Evolutionary conservation across 2,797 vertebrate genomes (phyloP), one percentile per base, ranked within the genome.

Genomic region (Accipiter badius): DNA sequence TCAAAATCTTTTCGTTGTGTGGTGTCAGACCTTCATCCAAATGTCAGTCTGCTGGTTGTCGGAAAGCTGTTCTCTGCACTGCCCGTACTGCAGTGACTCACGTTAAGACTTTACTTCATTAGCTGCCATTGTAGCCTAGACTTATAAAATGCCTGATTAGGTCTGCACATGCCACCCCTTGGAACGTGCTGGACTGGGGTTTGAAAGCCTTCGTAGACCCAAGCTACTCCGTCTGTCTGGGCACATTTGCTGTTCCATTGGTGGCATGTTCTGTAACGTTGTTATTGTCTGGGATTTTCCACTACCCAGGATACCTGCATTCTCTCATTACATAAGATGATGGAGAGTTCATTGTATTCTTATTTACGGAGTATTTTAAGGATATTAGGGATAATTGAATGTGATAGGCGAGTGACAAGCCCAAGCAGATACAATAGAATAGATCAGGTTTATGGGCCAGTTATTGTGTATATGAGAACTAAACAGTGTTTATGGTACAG

Each of bases 161-260:
- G 6, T 72, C 49, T 85, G 46, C 7, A 2, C 4, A 1, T 50
- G 17, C 63, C 16, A 21, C 8, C 4, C 8, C 47, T 40, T 50
- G 50, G 58, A 65, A 70, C 50, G 21, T n/a, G 46, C 39, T 70
- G 49, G 46, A 2, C 11, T 61, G 80, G 33, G 6, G 4, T 59
- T 73, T 44, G 8, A 46, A 80, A 70, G 22, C 25, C 1, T 28
- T 54, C 33, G 5, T 47, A 69, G 52, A 26, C 47, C 13, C 33
- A 40, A 28, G 15, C 44, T 39, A 4, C n/a, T 47, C 79, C 25
- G 28, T 55, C 0, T 2, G 0, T 57, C 47, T 49, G 58, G 20
- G 28, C 29, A 10, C 11, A 3, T 50, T 35, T 63, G 39, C 49
- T 72, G 8, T 69, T 11, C 26, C 52, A 8, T 47, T 0, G 0